Evolutionary conservation across 2,888 invertebrate species (phyloP).

Genomic region (Aleiodes leptofemur): DNA sequence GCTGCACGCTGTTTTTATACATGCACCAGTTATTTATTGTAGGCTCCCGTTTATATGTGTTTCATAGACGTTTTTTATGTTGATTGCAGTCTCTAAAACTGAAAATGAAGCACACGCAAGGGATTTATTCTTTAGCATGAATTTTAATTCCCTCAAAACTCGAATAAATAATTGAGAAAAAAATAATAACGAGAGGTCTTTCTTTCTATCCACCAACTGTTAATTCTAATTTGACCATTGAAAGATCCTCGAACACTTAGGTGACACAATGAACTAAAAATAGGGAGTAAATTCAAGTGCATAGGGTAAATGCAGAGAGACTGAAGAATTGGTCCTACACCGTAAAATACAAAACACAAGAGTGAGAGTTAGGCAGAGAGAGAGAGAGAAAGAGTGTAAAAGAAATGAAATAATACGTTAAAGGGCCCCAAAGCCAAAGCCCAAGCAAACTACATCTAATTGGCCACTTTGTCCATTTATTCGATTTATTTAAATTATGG

Average conservation of each 20-base stretch:
- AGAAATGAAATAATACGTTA: constrained; percentile 55
- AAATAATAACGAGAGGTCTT: no score
- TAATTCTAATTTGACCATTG: constrained; percentile 7
- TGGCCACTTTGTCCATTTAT: constrained; percentile 76
- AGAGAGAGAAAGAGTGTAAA: constrained; percentile 48
- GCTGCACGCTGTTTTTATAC: constrained; percentile 28
- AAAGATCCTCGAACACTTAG: constrained; percentile 21
- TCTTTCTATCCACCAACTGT: background rate
- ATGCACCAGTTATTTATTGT: constrained; percentile 68
- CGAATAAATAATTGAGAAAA: no score
- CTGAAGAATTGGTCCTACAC: constrained; percentile 17
- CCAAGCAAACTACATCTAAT: constrained; percentile 73
- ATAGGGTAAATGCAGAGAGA: constrained; percentile 28
- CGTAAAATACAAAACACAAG: constrained; percentile 14
- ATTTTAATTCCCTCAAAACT: no score
- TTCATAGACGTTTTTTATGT: constrained; percentile 62
- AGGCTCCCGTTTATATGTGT: constrained; percentile 64
- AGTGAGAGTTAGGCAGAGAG: constrained; percentile 50
- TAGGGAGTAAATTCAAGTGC: constrained; percentile 41
- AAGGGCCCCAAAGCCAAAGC: constrained; percentile 67
- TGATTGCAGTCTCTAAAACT: constrained; percentile 59
- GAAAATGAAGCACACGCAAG: background rate
- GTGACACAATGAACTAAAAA: constrained; percentile 22
- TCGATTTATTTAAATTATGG: constrained; percentile 76
- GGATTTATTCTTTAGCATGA: no score